Percentiles rank a stretch among this genome's conserved stretches.
Evolutionary conservation across 2,888 invertebrate species (phyloP).

Genomic region (Melanchra persicariae): DNA sequence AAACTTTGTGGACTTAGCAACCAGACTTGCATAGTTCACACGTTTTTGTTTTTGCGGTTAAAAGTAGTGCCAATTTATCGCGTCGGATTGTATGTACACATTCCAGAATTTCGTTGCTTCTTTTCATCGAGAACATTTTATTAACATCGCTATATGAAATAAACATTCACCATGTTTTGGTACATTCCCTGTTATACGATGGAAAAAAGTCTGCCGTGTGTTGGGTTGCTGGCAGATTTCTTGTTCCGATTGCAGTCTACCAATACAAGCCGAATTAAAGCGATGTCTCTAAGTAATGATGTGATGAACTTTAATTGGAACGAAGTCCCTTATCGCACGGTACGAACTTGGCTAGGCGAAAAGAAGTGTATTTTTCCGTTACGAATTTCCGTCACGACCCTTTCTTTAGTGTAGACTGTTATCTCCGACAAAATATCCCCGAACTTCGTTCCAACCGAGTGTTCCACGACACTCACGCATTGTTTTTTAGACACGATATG

Average conservation of each 20-base stretch:
- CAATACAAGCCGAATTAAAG: too few relatives aligned
- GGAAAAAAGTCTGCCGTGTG: background rate
- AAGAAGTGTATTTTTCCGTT: too few relatives aligned
- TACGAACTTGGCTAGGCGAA: too few relatives aligned
- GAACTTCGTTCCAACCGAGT: too few relatives aligned
- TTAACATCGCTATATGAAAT: slow-evolving; percentile 2
- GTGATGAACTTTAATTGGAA: too few relatives aligned
- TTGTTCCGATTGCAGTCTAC: background rate
- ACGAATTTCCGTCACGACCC: too few relatives aligned
- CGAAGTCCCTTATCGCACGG: too few relatives aligned
- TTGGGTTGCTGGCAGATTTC: background rate
- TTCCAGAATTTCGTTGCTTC: slow-evolving; percentile 16
- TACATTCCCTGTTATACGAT: background rate
- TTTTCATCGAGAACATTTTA: slow-evolving; percentile 8
- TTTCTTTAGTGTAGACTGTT: too few relatives aligned
- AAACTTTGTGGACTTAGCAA: slow-evolving; percentile 27
- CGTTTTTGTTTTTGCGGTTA: slow-evolving; percentile 6
- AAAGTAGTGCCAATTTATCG: slow-evolving; percentile 45
- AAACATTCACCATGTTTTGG: background rate
- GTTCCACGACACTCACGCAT: too few relatives aligned
- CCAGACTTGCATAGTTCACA: slow-evolving; percentile 6
- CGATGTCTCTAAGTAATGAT: too few relatives aligned
- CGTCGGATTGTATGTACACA: slow-evolving; percentile 18
- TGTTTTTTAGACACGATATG: too few relatives aligned
- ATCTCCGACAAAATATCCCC: too few relatives aligned